These are phyloP conservation scores for Syrista parreyssii DNA, from an alignment of 2,888 invertebrate species.

Conservation along the genomic window DNA sequence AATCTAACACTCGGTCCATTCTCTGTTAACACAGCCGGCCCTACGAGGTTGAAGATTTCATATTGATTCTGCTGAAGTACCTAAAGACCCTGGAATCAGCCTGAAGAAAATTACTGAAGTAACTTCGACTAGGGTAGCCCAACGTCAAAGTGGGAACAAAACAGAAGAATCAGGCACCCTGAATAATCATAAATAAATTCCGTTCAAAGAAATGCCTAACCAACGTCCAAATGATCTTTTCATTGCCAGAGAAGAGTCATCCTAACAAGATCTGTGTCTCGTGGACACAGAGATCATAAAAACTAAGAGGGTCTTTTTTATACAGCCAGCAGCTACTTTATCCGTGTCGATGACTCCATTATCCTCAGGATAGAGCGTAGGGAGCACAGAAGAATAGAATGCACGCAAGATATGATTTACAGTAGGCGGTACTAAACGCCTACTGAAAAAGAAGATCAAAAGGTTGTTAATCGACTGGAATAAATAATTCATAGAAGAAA, in stretches of 20 bases:
- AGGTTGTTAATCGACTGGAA: background rate
- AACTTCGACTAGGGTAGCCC: background rate
- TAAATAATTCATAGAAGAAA: background rate
- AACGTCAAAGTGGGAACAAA: background rate
- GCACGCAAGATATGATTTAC: background rate
- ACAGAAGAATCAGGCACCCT: background rate
- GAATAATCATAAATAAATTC: background rate
- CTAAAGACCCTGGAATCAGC: background rate
- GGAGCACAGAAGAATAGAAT: background rate
- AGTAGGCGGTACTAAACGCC: no score
- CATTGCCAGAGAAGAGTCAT: background rate
- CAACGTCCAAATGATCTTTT: background rate
- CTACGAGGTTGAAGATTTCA: constrained; percentile 44
- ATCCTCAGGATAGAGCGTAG: background rate
- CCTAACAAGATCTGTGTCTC: background rate
- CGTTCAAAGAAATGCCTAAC: background rate
- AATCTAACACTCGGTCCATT: background rate
- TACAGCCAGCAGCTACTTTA: background rate
- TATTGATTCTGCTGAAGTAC: constrained; percentile 31
- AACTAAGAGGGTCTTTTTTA: background rate
- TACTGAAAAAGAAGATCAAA: background rate
- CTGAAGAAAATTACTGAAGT: background rate
- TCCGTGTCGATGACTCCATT: background rate
- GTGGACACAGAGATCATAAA: background rate
- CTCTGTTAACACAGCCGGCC: constrained; percentile 9